Percentiles rank a stretch among this genome's conserved stretches.
These are phyloP conservation scores for Villa cingulata DNA, from an alignment of 2,888 invertebrate genomes.

Conservation along the genomic window DNA sequence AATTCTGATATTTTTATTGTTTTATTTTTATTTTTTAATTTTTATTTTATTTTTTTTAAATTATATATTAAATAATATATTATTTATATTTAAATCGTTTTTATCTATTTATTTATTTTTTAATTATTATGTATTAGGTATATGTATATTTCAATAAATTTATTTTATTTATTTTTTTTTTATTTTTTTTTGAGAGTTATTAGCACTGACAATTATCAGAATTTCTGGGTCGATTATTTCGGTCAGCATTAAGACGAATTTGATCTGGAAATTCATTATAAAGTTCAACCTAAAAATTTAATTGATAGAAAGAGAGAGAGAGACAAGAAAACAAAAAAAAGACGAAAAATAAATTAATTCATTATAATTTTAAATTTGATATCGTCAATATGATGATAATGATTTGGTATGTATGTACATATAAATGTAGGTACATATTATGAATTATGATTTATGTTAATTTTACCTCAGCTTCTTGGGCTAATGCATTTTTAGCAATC, in stretches of 20 bases:
- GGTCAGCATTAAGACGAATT: conserved; percentile 69
- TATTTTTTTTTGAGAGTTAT: conserved; percentile 24
- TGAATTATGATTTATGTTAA: not conserved
- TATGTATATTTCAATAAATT: too few relatives aligned
- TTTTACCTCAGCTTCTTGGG: conserved; percentile 71
- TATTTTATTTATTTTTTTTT: not conserved
- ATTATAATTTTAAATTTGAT: too few relatives aligned
- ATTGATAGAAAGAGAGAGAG: not conserved
- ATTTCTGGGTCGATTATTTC: conserved; percentile 57
- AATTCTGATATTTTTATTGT: too few relatives aligned
- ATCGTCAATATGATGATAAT: too few relatives aligned
- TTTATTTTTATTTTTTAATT: too few relatives aligned
- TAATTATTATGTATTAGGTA: too few relatives aligned
- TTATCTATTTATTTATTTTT: too few relatives aligned
- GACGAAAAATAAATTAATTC: not conserved
- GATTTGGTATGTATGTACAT: too few relatives aligned
- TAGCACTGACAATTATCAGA: conserved; percentile 65
- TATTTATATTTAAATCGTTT: too few relatives aligned
- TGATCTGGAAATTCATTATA: conserved; percentile 97
- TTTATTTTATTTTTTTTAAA: too few relatives aligned
- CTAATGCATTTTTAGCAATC: conserved; percentile 94
- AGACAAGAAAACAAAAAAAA: not conserved
- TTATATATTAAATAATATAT: too few relatives aligned
- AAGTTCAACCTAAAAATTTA: conserved; percentile 53
- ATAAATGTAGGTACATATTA: too few relatives aligned